These are phyloP conservation scores for Ormyrus rosae DNA, from an alignment of 2,888 invertebrate genomes.

Conservation along the genomic window DNA sequence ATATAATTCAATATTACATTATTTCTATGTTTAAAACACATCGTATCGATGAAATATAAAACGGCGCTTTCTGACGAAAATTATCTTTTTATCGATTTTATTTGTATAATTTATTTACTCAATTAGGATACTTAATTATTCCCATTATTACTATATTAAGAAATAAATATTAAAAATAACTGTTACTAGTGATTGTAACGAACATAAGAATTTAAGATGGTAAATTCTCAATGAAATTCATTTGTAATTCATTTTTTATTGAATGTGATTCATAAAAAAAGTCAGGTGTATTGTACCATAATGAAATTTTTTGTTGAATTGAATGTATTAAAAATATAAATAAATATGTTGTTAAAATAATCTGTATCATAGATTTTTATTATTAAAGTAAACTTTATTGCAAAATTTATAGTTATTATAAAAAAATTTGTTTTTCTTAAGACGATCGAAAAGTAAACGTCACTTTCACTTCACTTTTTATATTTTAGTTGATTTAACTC, in stretches of 20 bases:
- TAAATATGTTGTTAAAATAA: slow-evolving; percentile 15
- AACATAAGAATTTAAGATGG: no score
- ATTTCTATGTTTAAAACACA: background rate
- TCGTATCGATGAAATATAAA: background rate
- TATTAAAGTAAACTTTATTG: background rate
- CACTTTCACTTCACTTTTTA: no score
- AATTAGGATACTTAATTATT: background rate
- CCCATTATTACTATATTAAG: no score
- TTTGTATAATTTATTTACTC: background rate
- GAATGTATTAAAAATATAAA: slow-evolving; percentile 4
- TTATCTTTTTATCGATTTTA: background rate
- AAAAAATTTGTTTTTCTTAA: no score
- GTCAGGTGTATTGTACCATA: no score
- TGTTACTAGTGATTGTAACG: no score
- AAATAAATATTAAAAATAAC: no score
- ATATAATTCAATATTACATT: slow-evolving; percentile 9
- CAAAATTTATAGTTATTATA: background rate
- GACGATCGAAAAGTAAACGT: no score
- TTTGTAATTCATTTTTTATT: no score
- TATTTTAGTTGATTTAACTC: no score
- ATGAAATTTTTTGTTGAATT: background rate
- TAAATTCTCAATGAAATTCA: no score
- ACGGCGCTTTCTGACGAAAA: background rate
- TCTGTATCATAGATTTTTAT: background rate
- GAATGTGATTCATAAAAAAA: no score